These are phyloP conservation scores for Amblyopsis hoosieri DNA, from an alignment of 2,797 vertebrate genomes.

Conservation along the genomic window DNA sequence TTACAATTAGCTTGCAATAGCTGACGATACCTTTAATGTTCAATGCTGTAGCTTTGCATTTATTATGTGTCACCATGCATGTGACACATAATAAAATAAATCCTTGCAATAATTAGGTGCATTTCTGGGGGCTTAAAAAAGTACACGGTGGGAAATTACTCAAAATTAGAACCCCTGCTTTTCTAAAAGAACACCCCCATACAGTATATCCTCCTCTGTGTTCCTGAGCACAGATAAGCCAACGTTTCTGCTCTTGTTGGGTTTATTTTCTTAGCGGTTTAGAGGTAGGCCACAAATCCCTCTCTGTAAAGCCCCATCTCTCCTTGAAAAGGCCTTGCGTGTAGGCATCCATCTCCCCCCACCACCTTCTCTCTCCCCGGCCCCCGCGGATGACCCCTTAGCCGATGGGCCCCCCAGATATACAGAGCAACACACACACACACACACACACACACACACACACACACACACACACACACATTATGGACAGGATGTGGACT, in stretches of 20 bases:
- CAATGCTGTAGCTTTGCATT: too few species aligned
- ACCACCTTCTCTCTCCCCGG: constrained; percentile 13
- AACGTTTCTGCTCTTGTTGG: constrained; percentile 71
- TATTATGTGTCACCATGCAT: too few species aligned
- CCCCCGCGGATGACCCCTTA: constrained; percentile 39
- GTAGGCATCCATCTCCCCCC: not conserved
- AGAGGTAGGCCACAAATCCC: constrained; percentile 59
- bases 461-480: constrained; percentile 1
- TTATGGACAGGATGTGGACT: not conserved
- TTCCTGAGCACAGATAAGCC: constrained; percentile 74
- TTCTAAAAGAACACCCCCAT: not conserved
- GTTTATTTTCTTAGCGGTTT: constrained; percentile 75
- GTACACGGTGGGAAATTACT: too few species aligned
- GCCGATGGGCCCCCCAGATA: constrained; percentile 8
- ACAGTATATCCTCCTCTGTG: constrained; percentile 30
- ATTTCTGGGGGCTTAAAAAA: too few species aligned
- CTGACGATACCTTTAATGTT: too few species aligned
- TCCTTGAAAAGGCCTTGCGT: not conserved
- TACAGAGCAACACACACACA: not conserved
- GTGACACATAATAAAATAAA: too few species aligned
- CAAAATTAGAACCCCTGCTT: not conserved
- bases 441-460: constrained; percentile 1
- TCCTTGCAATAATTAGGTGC: too few species aligned
- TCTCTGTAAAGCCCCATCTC: constrained; percentile 53
- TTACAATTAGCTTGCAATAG: too few species aligned